phyloP scores from a whole-genome alignment of 2,797 vertebrate genomes.

The Labeo calbasu region DNA sequence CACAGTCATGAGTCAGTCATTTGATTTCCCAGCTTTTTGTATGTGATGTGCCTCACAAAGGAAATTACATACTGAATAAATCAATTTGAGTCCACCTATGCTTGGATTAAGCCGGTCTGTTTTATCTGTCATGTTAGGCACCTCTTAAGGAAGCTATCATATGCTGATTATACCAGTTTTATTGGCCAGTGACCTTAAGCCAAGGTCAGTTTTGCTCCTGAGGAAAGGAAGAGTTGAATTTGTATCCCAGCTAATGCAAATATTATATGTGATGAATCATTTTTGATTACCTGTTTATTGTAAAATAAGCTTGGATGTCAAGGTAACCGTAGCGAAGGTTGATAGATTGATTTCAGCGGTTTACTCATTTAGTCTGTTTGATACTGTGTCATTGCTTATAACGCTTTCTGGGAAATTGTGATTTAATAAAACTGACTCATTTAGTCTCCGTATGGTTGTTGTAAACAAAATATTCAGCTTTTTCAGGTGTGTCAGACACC shows the following conservation, averaged over 20 bases:
- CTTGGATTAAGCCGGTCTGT: slow-evolving; percentile 1
- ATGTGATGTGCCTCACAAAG: slow-evolving; percentile 39
- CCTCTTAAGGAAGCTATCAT: slow-evolving; percentile 29
- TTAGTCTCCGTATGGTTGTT: neutral
- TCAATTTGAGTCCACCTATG: slow-evolving; percentile 16
- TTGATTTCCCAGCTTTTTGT: slow-evolving; percentile 45
- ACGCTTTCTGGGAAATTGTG: neutral
- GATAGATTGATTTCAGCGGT: neutral
- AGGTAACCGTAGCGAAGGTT: neutral
- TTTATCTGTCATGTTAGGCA: slow-evolving; percentile 30
- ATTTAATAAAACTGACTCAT: neutral
- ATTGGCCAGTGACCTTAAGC: slow-evolving; percentile 61
- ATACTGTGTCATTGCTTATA: neutral
- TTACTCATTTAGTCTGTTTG: neutral
- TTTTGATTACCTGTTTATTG: neutral
- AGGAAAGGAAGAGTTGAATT: neutral
- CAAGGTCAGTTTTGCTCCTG: slow-evolving; percentile 63
- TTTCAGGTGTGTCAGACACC: neutral
- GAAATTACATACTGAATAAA: slow-evolving; percentile 48
- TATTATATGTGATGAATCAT: neutral
- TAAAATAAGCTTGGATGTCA: neutral
- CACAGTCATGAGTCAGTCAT: slow-evolving; percentile 37
- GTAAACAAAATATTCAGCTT: neutral
- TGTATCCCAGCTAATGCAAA: slow-evolving; percentile 1
- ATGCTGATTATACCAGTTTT: slow-evolving; percentile 39